phyloP scores from a whole-genome alignment of 2,113 vertebrate genomes.

The Brachypodius melanocephalos region DNA sequence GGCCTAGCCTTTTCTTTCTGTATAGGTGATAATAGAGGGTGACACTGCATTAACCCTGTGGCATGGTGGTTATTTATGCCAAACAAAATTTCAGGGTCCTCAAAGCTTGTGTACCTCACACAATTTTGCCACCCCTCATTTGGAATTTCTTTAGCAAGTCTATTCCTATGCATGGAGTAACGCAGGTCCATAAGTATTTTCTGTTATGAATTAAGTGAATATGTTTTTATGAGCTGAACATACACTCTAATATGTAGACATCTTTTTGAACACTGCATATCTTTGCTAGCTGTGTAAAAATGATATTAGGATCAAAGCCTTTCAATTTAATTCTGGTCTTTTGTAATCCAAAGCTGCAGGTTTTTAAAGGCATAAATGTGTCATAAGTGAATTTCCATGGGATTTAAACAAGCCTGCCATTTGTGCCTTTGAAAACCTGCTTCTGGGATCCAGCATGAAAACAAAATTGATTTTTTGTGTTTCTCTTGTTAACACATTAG shows the following conservation, averaged over 20 bases:
- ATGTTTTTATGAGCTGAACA: not conserved
- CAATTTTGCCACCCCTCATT: not conserved
- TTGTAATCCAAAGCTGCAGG: not conserved
- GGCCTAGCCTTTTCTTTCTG: not conserved
- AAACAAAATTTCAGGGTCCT: not conserved
- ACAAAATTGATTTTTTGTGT: not conserved
- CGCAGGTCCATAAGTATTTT: fast-evolving
- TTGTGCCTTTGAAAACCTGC: not conserved
- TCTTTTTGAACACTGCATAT: not conserved
- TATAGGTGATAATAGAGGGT: not conserved
- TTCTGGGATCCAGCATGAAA: not conserved
- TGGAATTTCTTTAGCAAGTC: not conserved
- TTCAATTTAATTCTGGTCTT: not conserved
- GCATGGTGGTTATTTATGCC: not conserved
- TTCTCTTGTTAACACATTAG: not conserved
- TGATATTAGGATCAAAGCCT: not conserved
- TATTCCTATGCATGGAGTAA: not conserved
- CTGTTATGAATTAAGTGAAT: not conserved
- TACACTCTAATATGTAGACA: not conserved
- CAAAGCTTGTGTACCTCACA: not conserved
- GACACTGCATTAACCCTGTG: not conserved
- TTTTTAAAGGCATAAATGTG: not conserved
- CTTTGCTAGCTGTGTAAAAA: not conserved
- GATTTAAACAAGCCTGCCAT: not conserved
- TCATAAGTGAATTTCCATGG: not conserved